Base-by-base conservation (phyloP, 2,113 vertebrate genomes). In the Eulemur rufifrons region DNA sequence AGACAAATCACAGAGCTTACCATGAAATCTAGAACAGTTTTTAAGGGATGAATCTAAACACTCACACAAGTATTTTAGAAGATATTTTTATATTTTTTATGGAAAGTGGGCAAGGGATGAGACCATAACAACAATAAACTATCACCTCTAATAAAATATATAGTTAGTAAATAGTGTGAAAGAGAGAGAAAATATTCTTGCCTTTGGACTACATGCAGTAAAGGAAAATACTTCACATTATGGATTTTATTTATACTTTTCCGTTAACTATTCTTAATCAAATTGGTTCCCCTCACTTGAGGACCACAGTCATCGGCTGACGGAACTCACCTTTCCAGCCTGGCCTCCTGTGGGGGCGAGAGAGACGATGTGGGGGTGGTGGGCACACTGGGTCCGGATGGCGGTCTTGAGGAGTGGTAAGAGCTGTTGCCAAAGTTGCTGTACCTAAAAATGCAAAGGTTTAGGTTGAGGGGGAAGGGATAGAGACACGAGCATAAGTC, bases 291-390 rank as follows among this genome's bases (percentile, higher is more conserved):
- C 15, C 18, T 66, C 10, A 5, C 18, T 9, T 6, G 66, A 78
- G n/a, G 21, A 88, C 11, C 63, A 69, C 32, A 92, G 84, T 50
- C 5, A 56, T 14, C 8, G 20, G 18, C 64, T 83, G 42, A 97
- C 6, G 37, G 56, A 54, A 96, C 99, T 93, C 78, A 99, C 99
- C 99, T 99, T 96, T 99, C 99, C 27, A 98, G 56, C 97, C 99
- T 99, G 97, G 98, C 90, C 64, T 99, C 99, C 21, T 99, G 98
- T 34, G 98, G 93, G 0, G 98, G 97, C 9, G 98, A 97, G 11
- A 98, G 92, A 71, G 99, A 96, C 27, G 98, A 97, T 10, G 96
- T 93, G 32, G 99, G 97, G 8, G 98, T 98, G 23, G 97, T 86
- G 68, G 99, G 96, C 91, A 98, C 97, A 94, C 98, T 98, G 15